Conservation (phyloP, 2,797 vertebrate species). For the Synaphobranchus kaupii region DNA sequence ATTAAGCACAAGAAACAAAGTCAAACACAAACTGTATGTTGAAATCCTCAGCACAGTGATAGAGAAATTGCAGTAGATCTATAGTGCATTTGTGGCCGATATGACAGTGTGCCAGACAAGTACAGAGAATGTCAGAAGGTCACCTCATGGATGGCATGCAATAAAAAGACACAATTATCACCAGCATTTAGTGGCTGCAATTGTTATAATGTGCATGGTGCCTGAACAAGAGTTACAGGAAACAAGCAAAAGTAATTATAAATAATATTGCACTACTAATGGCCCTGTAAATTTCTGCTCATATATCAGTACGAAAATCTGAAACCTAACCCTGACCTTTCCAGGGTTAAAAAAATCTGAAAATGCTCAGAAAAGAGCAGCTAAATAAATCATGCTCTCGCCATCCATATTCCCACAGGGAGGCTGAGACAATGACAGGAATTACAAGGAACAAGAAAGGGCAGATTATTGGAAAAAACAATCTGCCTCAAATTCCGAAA, state of each 20-base stretch:
- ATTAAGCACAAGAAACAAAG: no score
- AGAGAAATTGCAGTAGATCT: not conserved
- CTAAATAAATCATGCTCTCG: conserved; percentile 32
- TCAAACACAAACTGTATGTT: not conserved
- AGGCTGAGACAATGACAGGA: conserved; percentile 19
- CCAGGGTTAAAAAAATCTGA: conserved; percentile 6
- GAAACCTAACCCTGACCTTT: conserved; percentile 22
- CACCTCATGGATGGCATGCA: no score
- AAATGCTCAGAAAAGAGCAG: conserved; percentile 8
- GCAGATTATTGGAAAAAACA: conserved; percentile 26
- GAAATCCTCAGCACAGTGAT: not conserved
- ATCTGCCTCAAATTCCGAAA: conserved; percentile 24
- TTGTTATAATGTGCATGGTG: no score
- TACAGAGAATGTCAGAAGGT: no score
- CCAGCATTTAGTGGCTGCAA: no score
- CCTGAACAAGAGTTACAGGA: no score
- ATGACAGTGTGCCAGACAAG: not conserved
- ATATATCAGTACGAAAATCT: conserved; percentile 37
- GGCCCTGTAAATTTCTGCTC: conserved; percentile 17
- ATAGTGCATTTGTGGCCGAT: not conserved
- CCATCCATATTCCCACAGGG: conserved; percentile 1
- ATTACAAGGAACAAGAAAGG: conserved; percentile 20
- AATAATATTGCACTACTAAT: not conserved
- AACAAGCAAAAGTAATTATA: no score
- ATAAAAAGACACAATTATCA: no score